Evolutionary conservation across 2,797 vertebrate genomes (phyloP).

Genomic region (Lerista edwardsae): DNA sequence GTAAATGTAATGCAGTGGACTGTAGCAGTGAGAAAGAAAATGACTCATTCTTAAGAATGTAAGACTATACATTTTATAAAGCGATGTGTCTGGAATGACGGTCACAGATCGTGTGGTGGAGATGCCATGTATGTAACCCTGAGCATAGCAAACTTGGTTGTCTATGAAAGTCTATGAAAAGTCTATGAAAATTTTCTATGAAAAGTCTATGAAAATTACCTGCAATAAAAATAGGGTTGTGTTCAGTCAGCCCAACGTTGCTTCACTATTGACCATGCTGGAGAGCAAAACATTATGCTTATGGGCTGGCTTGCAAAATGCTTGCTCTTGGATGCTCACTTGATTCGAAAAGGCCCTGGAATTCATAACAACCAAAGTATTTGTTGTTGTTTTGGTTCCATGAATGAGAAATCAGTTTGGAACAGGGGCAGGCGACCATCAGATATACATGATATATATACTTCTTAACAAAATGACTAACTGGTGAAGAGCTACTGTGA

Average conservation of each 20-base stretch:
- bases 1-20: not conserved
- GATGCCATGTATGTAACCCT: not conserved
- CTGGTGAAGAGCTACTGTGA: no score
- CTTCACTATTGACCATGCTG: not conserved
- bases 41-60: not conserved
- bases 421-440: no score
- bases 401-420: not conserved
- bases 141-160: not conserved
- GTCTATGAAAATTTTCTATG: conserved; percentile 18
- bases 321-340: not conserved
- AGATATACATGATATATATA: no score
- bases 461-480: no score
- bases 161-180: no score
- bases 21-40: not conserved
- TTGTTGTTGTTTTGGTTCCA: not conserved
- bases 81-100: not conserved
- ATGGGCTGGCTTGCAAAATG: no score
- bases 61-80: conserved; percentile 2
- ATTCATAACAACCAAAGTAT: not conserved
- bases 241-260: not conserved
- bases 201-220: conserved; percentile 16
- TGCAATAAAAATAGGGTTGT: not conserved
- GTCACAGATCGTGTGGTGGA: not conserved
- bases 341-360: not conserved
- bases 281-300: not conserved